Evolutionary conservation across 2,113 vertebrate genomes (phyloP), one percentile per base, ranked within the genome.

Genomic region (Dasyornis broadbenti): DNA sequence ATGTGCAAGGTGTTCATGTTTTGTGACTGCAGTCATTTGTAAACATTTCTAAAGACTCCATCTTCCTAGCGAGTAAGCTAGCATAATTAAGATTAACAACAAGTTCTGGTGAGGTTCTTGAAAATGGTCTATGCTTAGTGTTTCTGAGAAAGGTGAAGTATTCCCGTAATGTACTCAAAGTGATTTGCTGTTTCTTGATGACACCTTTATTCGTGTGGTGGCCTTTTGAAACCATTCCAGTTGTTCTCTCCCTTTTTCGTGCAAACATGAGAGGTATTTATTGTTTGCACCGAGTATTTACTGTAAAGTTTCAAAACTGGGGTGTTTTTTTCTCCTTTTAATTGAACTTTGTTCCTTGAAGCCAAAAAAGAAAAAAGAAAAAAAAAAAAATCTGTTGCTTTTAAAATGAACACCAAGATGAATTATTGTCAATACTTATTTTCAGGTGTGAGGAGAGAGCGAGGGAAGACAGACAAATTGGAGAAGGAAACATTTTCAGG

Each of bases 101-200:
- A 90, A 71, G 31, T 94, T 96, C 80, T 83, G 72, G 18, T 71
- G 72, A 57, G 37, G 56, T 75, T 94, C 69, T 93, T 89, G 60
- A 86, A 89, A 90, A 86, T 49, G 20, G 64, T 27, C 52, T 71
- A 2, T 60, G 71, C 54, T 66, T n/a, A 71, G 57, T 37, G 65
- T 60, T 96, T 97, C 95, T 93, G 86, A 93, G 88, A 95, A 96
- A 86, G 44, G 53, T 79, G 82, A 95, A 90, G 61, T 24, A 79
- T 97, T 96, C 92, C 86, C 0, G 16, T 92, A 96, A 94, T 6
- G 28, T 65, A 10, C 44, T 86, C 35, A 57, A 68, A 92, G 53
- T 94, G 76, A 95, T 96, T 96, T 96, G 92, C 86, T 75, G 13
- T 72, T 96, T 39, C 69, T 79, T 75, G 64, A 79, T 84, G 86